Percentiles rank a stretch among this genome's conserved stretches.
Conservation (phyloP, 2,797 vertebrate genomes). For the Sebastes taczanowskii region DNA sequence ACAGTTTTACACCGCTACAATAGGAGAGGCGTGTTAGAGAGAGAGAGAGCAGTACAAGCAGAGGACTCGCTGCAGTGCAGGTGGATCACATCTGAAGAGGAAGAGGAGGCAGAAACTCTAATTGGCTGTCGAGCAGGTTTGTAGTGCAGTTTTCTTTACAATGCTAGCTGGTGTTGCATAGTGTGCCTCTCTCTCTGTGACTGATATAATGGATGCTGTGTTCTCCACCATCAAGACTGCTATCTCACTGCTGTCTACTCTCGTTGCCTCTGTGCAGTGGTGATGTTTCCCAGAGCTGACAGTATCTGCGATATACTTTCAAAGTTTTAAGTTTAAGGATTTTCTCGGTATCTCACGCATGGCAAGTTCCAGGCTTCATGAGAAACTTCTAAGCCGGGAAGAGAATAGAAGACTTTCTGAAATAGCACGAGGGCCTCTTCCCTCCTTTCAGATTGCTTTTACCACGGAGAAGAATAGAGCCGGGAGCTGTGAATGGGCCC, state of each 20-base stretch:
- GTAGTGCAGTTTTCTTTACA: slow-evolving; percentile 32
- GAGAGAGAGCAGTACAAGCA: slow-evolving; percentile 30
- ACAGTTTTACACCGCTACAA: slow-evolving; percentile 61
- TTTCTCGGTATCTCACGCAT: background rate
- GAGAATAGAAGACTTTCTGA: slow-evolving; percentile 10
- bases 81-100: slow-evolving; percentile 63
- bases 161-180: background rate
- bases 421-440: slow-evolving; percentile 52
- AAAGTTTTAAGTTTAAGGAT: background rate
- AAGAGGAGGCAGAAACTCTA: slow-evolving; percentile 32
- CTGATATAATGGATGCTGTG: slow-evolving; percentile 45
- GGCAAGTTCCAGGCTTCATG: background rate
- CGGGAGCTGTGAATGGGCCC: slow-evolving; percentile 68
- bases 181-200: background rate
- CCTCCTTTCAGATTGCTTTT: slow-evolving; percentile 63
- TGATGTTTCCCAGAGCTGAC: slow-evolving; percentile 17
- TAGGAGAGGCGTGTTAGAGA: slow-evolving; percentile 67
- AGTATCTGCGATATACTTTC: background rate
- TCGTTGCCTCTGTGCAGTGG: slow-evolving; percentile 8
- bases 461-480: slow-evolving; percentile 69
- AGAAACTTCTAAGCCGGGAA: slow-evolving; percentile 9
- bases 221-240: slow-evolving; percentile 25
- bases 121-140: slow-evolving; percentile 58
- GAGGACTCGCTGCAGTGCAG: slow-evolving; percentile 72
- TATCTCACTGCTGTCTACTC: slow-evolving; percentile 35